Evolutionary conservation across 2,888 invertebrate species (phyloP).

Genomic region (Andrena hattorfiana): DNA sequence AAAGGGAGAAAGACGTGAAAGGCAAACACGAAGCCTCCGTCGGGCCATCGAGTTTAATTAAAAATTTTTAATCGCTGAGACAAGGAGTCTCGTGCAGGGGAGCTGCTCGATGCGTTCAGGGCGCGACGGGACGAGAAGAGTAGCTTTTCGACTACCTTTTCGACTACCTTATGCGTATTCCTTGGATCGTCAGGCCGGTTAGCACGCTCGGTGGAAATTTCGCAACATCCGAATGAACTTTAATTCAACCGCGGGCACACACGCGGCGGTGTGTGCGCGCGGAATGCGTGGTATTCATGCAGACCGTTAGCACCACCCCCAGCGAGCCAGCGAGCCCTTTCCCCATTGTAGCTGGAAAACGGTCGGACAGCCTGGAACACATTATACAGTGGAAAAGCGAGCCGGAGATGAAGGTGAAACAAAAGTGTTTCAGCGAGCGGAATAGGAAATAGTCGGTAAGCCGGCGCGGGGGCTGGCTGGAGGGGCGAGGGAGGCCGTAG

Average conservation of each 20-base stretch:
- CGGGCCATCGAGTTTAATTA: constrained; percentile 41
- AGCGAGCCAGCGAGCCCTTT: constrained; percentile 7
- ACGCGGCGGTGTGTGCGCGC: not conserved
- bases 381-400: constrained; percentile 63
- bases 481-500: constrained; percentile 4
- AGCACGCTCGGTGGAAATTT: not conserved
- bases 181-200: not conserved
- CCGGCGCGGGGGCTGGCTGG: constrained; percentile 9
- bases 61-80: constrained; percentile 41
- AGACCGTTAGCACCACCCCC: not conserved
- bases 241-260: constrained; percentile 10
- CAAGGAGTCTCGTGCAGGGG: not conserved
- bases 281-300: not conserved
- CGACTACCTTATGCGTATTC: not conserved
- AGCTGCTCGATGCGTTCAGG: not conserved
- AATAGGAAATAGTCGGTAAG: constrained; percentile 69
- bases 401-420: constrained; percentile 72
- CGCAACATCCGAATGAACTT: not conserved
- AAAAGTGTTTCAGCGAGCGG: constrained; percentile 72
- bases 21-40: constrained; percentile 22
- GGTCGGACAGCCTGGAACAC: constrained; percentile 54
- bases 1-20: constrained; percentile 19
- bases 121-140: not conserved
- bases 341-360: constrained; percentile 56
- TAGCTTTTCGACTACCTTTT: not conserved